phyloP scores from a whole-genome alignment of 2,797 vertebrate species.

The Manis pentadactyla region DNA sequence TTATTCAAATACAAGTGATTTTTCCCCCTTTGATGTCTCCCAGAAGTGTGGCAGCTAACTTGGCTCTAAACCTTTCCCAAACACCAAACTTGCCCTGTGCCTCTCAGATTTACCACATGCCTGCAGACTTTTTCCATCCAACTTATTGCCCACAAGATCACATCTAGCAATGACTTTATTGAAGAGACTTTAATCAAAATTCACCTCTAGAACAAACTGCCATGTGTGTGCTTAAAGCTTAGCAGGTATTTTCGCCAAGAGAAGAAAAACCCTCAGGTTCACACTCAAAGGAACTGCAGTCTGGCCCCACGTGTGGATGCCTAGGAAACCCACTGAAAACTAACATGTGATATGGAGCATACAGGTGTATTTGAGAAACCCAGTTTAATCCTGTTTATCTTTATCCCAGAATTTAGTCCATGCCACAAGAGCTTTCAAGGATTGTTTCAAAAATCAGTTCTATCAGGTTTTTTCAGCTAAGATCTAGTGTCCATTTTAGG shows the following conservation, averaged over 20 bases:
- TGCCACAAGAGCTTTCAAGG: background rate
- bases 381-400: slow-evolving; percentile 33
- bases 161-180: background rate
- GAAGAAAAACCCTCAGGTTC: slow-evolving; percentile 17
- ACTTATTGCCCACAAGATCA: background rate
- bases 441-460: background rate
- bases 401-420: slow-evolving; percentile 11
- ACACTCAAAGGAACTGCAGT: background rate
- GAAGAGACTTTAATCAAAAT: slow-evolving; percentile 21
- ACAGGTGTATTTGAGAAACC: slow-evolving; percentile 41
- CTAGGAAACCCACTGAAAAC: background rate
- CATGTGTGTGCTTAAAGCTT: background rate
- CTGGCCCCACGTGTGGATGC: background rate
- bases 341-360: background rate
- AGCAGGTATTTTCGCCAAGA: background rate
- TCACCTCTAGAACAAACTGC: background rate
- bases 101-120: background rate
- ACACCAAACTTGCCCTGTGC: background rate
- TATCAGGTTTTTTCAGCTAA: slow-evolving; percentile 27
- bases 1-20: background rate
- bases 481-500: background rate
- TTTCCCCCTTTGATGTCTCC: background rate
- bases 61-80: background rate
- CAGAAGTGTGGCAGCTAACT: background rate
- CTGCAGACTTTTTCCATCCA: background rate